Percentiles rank a stretch among this genome's conserved stretches.
Evolutionary conservation across 2,113 vertebrate species (phyloP).

Genomic region (Pyrgilauda ruficollis): DNA sequence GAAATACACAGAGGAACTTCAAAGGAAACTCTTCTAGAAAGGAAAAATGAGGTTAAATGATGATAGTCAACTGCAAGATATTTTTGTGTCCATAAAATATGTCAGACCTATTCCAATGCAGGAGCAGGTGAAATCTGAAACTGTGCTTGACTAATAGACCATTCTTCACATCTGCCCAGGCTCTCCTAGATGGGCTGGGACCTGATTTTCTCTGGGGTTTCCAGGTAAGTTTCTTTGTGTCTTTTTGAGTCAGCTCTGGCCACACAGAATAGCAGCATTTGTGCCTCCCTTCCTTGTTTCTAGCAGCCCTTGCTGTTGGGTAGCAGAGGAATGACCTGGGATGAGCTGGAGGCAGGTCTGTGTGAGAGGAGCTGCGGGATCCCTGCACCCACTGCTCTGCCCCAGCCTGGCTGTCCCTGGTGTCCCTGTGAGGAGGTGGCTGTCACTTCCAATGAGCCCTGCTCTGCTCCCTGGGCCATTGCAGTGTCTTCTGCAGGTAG

Average conservation of each 20-base stretch:
- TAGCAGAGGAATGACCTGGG: rapidly evolving
- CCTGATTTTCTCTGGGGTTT: neutral
- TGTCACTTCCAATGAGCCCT: neutral
- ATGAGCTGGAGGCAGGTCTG: neutral
- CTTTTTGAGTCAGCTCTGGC: neutral
- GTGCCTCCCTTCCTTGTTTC: neutral
- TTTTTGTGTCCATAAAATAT: constrained; percentile 50
- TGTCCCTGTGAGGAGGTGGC: neutral
- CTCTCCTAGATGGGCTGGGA: neutral
- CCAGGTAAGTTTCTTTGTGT: neutral
- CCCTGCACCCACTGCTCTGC: neutral
- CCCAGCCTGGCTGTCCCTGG: rapidly evolving
- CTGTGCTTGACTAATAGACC: neutral
- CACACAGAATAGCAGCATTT: neutral
- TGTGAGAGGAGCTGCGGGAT: neutral
- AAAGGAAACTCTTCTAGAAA: constrained; percentile 47
- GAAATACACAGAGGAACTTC: constrained; percentile 64
- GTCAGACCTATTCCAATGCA: neutral
- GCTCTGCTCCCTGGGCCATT: neutral
- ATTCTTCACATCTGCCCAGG: neutral
- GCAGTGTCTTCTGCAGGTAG: neutral
- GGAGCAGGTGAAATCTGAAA: constrained; percentile 67
- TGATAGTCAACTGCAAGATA: constrained; percentile 30
- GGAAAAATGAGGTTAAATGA: constrained; percentile 45
- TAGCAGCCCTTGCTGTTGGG: neutral